Conservation (phyloP, 2,888 invertebrate species). For the Drosophila gaucha region DNA sequence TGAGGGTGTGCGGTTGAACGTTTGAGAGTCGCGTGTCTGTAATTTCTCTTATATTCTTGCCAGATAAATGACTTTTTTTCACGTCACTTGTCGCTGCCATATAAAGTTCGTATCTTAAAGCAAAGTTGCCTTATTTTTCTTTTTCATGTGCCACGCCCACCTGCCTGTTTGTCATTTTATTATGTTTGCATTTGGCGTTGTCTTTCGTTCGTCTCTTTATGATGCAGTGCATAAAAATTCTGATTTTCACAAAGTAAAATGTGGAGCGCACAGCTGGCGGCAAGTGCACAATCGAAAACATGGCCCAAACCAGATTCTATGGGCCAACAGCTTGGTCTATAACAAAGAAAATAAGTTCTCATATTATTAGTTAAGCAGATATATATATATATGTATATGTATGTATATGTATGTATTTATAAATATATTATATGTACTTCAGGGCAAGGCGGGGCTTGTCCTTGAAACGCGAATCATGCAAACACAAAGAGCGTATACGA, state of each 20-base stretch:
- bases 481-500: neutral
- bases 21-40: slow-evolving; percentile 54
- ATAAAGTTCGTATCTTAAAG: slow-evolving; percentile 48
- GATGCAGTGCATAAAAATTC: slow-evolving; percentile 22
- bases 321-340: slow-evolving; percentile 18
- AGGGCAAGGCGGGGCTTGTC: slow-evolving; percentile 16
- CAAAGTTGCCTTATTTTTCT: slow-evolving; percentile 22
- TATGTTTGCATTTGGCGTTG: slow-evolving; percentile 32
- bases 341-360: slow-evolving; percentile 13
- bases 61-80: slow-evolving; percentile 70
- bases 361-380: slow-evolving; percentile 36
- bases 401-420: slow-evolving; percentile 11
- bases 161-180: slow-evolving; percentile 8
- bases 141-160: slow-evolving; percentile 21
- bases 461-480: slow-evolving; percentile 35
- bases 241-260: slow-evolving; percentile 29
- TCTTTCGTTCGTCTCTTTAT: slow-evolving; percentile 30
- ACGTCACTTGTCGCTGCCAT: slow-evolving; percentile 62
- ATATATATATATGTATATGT: slow-evolving; percentile 6
- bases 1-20: slow-evolving; percentile 1
- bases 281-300: slow-evolving; percentile 23
- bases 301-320: slow-evolving; percentile 18
- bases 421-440: slow-evolving; percentile 19
- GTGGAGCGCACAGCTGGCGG: slow-evolving; percentile 8
- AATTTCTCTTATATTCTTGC: slow-evolving; percentile 25